phyloP scores from a whole-genome alignment of 2,888 invertebrate species.

The Mimachlamys varia region DNA sequence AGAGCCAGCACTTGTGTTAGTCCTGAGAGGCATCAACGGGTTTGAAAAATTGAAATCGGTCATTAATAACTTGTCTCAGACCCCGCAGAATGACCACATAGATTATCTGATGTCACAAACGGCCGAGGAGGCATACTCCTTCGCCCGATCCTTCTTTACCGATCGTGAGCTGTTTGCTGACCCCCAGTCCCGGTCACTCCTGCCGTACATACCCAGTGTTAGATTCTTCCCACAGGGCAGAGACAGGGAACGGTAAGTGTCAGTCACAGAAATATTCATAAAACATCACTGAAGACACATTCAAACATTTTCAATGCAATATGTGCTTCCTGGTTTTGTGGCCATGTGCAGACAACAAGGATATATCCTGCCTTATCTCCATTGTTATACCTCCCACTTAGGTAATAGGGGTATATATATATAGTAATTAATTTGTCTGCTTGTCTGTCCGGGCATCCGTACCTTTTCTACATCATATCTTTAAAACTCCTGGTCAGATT shows the following conservation, averaged over 20 bases:
- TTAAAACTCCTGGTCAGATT: too few species aligned
- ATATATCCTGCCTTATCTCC: too few species aligned
- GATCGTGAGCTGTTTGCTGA: conserved; percentile 75
- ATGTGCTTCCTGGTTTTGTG: too few species aligned
- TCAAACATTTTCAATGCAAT: too few species aligned
- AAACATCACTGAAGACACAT: too few species aligned
- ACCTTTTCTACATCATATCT: too few species aligned
- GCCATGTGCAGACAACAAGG: too few species aligned
- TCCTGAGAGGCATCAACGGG: conserved; percentile 74
- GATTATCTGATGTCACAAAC: conserved; percentile 74
- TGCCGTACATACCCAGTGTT: conserved; percentile 68
- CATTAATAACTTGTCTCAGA: conserved; percentile 50
- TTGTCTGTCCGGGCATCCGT: too few species aligned
- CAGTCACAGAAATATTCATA: too few species aligned
- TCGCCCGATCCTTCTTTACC: conserved; percentile 73
- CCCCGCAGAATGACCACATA: conserved; percentile 58
- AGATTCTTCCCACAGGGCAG: background rate
- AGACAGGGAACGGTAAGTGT: background rate
- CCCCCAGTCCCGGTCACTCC: conserved; percentile 66
- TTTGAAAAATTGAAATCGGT: conserved; percentile 68
- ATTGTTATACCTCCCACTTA: too few species aligned
- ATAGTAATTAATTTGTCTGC: too few species aligned
- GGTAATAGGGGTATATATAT: too few species aligned
- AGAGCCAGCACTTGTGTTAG: conserved; percentile 77
- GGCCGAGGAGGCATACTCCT: conserved; percentile 73